phyloP scores from a whole-genome alignment of 2,797 vertebrate genomes.

The Lepidocolaptes lacrymiger region DNA sequence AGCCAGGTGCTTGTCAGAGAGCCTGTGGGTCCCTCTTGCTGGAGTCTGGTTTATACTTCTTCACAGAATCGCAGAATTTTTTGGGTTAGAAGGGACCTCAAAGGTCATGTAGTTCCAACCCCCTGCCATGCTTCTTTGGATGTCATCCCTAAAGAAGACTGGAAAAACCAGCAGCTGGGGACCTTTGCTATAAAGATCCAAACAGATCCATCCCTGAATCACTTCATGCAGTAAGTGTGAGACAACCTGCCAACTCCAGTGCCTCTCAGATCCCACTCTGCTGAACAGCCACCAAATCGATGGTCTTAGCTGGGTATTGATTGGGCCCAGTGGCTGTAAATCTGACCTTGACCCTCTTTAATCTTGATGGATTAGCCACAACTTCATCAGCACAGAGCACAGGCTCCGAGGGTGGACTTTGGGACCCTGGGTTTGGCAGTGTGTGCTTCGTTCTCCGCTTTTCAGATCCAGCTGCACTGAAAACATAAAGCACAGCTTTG shows the following conservation, averaged over 20 bases:
- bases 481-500: neutral
- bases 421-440: neutral
- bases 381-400: neutral
- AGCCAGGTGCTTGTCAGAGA: neutral
- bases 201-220: neutral
- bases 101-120: neutral
- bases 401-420: neutral
- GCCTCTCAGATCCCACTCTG: neutral
- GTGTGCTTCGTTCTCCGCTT: neutral
- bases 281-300: neutral
- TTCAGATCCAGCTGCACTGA: neutral
- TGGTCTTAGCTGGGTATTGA: neutral
- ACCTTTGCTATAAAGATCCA: neutral
- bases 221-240: neutral
- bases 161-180: neutral
- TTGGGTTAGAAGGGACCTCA: neutral
- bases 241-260: neutral
- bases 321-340: neutral
- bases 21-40: neutral
- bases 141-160: neutral
- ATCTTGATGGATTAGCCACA: neutral
- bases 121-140: neutral
- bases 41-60: neutral
- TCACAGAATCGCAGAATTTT: neutral
- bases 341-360: slow-evolving; percentile 16